phyloP scores from a whole-genome alignment of 2,113 vertebrate species.

The Corvus hawaiiensis region DNA sequence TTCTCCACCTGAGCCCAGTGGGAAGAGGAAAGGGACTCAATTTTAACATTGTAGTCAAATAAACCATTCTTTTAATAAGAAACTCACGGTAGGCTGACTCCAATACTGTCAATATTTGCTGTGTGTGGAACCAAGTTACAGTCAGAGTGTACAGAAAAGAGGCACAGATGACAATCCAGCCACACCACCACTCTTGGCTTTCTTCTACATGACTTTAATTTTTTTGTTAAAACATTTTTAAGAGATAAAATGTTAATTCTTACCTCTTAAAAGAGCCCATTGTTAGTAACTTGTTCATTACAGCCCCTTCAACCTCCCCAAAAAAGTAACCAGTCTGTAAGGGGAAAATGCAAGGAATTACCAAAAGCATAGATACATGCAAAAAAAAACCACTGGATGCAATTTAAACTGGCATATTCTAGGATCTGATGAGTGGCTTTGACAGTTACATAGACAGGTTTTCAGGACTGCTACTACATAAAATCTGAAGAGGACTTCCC shows the following conservation, averaged over 20 bases:
- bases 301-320: conserved; percentile 93
- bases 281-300: conserved; percentile 94
- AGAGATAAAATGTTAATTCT: conserved; percentile 28
- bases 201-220: not conserved
- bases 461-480: not conserved
- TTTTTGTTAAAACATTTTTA: not conserved
- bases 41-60: not conserved
- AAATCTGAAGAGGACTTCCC: not conserved
- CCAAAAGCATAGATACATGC: not conserved
- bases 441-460: conserved; percentile 47
- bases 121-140: not conserved
- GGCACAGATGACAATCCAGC: not conserved
- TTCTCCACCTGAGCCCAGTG: not conserved
- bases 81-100: not conserved
- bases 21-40: not conserved
- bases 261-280: conserved; percentile 99
- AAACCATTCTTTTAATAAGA: not conserved
- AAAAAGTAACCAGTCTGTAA: conserved; percentile 93
- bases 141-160: not conserved
- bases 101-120: not conserved
- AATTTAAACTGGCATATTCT: conserved; percentile 50
- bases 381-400: not conserved
- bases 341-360: conserved; percentile 47
- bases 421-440: conserved; percentile 43
- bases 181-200: not conserved